Percentiles rank a stretch among this genome's conserved stretches.
Conservation (phyloP, 2,797 vertebrate species). For the Sebastes goodei region DNA sequence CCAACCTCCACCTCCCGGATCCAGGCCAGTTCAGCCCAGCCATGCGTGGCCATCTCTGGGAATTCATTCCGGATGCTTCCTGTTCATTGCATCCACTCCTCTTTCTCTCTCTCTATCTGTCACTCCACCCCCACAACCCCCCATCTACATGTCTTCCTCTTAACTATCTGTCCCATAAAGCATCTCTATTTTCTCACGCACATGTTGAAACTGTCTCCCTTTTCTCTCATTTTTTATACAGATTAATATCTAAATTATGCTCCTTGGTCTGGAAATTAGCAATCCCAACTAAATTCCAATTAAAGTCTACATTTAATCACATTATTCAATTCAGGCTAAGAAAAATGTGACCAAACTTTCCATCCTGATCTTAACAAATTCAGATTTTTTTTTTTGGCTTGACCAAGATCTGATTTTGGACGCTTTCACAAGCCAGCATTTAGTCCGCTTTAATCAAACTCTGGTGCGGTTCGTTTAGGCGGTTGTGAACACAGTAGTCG, state of each 20-base stretch:
- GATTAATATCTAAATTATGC: not conserved
- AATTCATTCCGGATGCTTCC: slow-evolving; percentile 82
- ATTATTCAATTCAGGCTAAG: not conserved
- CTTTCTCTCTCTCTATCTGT: slow-evolving; percentile 41
- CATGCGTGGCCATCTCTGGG: slow-evolving; percentile 80
- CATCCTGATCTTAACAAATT: not conserved
- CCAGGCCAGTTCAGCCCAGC: slow-evolving; percentile 80
- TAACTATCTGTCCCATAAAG: slow-evolving; percentile 36
- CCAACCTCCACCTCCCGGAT: slow-evolving; percentile 74
- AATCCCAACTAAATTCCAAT: not conserved
- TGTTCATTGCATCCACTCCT: slow-evolving; percentile 71
- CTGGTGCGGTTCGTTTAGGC: too few species aligned
- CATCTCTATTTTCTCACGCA: slow-evolving; percentile 17
- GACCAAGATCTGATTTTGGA: not conserved
- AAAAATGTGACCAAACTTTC: not conserved
- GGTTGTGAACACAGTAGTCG: too few species aligned
- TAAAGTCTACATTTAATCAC: not conserved
- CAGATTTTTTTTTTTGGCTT: too few species aligned
- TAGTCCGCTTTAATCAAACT: too few species aligned
- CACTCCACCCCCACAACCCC: slow-evolving; percentile 30
- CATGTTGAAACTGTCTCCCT: not conserved
- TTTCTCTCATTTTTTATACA: not conserved
- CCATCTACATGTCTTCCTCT: slow-evolving; percentile 27
- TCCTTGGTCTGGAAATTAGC: not conserved
- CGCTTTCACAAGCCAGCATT: too few species aligned